Conservation (phyloP, 2,888 invertebrate genomes). For the Epistrophe grossulariae region DNA sequence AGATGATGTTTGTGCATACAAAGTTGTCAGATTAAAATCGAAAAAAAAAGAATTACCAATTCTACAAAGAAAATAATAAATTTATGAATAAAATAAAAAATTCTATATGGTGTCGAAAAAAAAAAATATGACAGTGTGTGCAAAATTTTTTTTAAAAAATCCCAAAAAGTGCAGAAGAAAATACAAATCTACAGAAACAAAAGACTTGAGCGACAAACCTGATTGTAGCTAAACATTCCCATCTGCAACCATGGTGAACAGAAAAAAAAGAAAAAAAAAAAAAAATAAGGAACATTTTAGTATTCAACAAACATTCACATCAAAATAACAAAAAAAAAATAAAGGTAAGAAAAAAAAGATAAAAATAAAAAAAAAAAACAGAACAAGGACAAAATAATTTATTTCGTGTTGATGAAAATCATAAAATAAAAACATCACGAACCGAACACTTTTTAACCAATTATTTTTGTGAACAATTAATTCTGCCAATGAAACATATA, state of each 20-base stretch:
- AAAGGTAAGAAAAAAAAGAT: not conserved
- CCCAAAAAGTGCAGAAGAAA: slow-evolving; percentile 25
- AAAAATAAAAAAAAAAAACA: slow-evolving; percentile 34
- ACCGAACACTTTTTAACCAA: not conserved
- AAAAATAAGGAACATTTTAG: slow-evolving; percentile 45
- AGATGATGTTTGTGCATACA: slow-evolving; percentile 37
- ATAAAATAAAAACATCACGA: slow-evolving; percentile 11
- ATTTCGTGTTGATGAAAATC: slow-evolving; percentile 9
- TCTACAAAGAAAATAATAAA: slow-evolving; percentile 33
- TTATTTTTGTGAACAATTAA: slow-evolving; percentile 48
- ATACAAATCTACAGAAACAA: slow-evolving; percentile 77
- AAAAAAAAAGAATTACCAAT: slow-evolving; percentile 8
- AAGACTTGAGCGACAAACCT: slow-evolving; percentile 84
- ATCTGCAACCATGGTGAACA: slow-evolving; percentile 79
- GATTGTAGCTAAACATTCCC: slow-evolving; percentile 83
- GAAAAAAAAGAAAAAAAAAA: slow-evolving; percentile 40
- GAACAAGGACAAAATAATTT: slow-evolving; percentile 58
- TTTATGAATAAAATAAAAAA: slow-evolving; percentile 21
- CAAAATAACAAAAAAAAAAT: slow-evolving; percentile 22
- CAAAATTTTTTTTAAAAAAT: slow-evolving; percentile 25
- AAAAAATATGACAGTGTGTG: slow-evolving; percentile 56
- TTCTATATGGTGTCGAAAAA: slow-evolving; percentile 40
- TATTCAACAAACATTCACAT: slow-evolving; percentile 44
- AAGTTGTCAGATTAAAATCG: not conserved
- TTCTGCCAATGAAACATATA: slow-evolving; percentile 17